phyloP scores from a whole-genome alignment of 2,797 vertebrate genomes.

The Clangula hyemalis region DNA sequence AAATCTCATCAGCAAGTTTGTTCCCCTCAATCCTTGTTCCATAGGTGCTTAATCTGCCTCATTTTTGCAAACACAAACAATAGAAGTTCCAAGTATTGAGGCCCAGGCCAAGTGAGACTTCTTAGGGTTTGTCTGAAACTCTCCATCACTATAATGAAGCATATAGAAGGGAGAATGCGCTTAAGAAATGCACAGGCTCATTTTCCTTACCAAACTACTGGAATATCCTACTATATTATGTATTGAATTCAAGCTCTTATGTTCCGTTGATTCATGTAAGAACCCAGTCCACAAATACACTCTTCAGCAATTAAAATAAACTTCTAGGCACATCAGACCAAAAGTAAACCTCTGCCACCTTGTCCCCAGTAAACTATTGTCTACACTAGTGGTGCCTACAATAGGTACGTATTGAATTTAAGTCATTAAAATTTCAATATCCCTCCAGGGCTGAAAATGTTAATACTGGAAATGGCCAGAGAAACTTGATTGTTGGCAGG shows the following conservation, averaged over 20 bases:
- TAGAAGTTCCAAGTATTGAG: neutral
- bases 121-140: neutral
- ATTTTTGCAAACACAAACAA: neutral
- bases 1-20: neutral
- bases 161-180: neutral
- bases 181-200: neutral
- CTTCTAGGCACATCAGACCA: neutral
- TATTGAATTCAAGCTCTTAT: neutral
- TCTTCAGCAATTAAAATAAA: neutral
- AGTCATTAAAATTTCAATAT: neutral
- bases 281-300: neutral
- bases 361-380: neutral
- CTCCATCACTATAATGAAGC: neutral
- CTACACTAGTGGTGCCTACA: neutral
- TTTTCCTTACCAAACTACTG: neutral
- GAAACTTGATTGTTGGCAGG: neutral
- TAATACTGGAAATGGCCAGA: neutral
- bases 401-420: neutral
- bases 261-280: neutral
- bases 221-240: neutral
- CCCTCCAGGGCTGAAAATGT: neutral
- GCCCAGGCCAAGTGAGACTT: neutral
- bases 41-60: neutral
- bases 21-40: neutral
- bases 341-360: neutral